These are phyloP conservation scores for Indri indri DNA, from an alignment of 2,113 vertebrate genomes.

Conservation along the genomic window DNA sequence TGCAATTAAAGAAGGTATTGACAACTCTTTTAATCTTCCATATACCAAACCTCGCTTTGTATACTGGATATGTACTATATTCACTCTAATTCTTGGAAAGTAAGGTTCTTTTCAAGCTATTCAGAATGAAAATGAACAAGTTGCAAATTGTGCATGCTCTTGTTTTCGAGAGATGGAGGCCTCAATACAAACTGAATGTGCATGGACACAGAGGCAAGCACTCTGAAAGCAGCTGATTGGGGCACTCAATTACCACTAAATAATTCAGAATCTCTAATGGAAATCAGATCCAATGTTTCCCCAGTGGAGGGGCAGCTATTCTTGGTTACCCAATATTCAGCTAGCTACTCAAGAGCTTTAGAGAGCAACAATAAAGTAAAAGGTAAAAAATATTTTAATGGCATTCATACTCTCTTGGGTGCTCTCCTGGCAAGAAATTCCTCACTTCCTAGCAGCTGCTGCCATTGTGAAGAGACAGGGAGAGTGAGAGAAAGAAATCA, in stretches of 20 bases:
- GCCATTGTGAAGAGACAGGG: conserved; percentile 23
- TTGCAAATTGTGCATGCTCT: not conserved
- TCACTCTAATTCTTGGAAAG: conserved; percentile 23
- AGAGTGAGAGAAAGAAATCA: conserved; percentile 65
- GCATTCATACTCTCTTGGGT: conserved; percentile 52
- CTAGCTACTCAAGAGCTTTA: conserved; percentile 69
- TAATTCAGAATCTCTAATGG: conserved; percentile 87
- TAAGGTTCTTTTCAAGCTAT: not conserved
- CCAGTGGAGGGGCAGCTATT: not conserved
- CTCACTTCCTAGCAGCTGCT: conserved; percentile 68
- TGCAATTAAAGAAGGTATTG: conserved; percentile 3
- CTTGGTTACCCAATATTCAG: conserved; percentile 57
- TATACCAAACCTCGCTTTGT: not conserved
- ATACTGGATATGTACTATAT: not conserved
- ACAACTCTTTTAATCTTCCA: not conserved
- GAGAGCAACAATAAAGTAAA: conserved; percentile 71
- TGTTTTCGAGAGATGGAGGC: conserved; percentile 7
- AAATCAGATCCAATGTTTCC: conserved; percentile 74
- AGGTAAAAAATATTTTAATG: conserved; percentile 80
- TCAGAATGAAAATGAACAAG: conserved; percentile 8
- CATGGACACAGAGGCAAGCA: conserved; percentile 55
- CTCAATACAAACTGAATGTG: not conserved
- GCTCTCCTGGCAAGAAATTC: conserved; percentile 68
- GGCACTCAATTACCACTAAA: conserved; percentile 80
- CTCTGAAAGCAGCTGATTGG: conserved; percentile 69